Evolutionary conservation across 1,140 invertebrate genomes (phyloP).

Genomic region (Lucilia sericata): DNA sequence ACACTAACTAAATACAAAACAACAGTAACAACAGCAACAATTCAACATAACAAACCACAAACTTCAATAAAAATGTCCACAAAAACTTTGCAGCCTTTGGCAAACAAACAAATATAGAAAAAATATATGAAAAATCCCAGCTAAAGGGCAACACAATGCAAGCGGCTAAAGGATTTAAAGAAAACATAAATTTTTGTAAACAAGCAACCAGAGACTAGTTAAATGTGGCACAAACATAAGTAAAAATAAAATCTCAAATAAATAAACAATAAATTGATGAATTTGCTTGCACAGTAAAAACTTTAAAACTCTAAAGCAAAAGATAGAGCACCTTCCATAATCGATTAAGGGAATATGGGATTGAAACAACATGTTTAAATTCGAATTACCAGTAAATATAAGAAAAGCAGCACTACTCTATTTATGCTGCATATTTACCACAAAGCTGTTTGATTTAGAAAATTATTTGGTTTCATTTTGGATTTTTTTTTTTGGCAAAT

Average conservation of each 20-base stretch:
- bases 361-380: background rate
- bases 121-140: background rate
- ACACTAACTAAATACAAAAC: background rate
- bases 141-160: background rate
- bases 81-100: constrained; percentile 23
- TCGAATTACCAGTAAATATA: background rate
- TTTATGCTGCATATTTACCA: too few species aligned
- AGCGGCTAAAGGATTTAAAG: background rate
- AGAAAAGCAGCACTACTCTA: too few species aligned
- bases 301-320: background rate
- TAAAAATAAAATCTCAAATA: background rate
- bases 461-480: background rate
- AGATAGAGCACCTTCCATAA: too few species aligned
- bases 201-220: background rate
- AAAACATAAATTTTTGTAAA: constrained; percentile 10
- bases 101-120: background rate
- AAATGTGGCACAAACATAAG: background rate
- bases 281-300: background rate
- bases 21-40: background rate
- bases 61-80: constrained; percentile 24
- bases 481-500: background rate
- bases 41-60: background rate
- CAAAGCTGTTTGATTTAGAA: too few species aligned
- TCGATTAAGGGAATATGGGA: too few species aligned
- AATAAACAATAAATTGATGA: constrained; percentile 21